These are phyloP conservation scores for Hetaerina titia DNA, from an alignment of 2,888 invertebrate species.

Conservation along the genomic window DNA sequence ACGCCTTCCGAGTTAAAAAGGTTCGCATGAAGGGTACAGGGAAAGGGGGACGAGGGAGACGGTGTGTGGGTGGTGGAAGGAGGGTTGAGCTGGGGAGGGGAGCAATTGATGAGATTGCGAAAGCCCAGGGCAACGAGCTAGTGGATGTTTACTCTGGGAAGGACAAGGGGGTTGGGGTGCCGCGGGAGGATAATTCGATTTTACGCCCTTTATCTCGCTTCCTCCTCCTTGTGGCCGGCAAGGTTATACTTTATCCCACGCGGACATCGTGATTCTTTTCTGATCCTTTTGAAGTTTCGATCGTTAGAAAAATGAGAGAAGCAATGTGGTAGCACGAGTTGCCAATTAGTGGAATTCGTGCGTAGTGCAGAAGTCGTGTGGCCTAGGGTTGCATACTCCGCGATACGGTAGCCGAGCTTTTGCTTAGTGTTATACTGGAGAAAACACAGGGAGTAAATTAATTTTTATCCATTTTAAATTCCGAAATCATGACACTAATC, in stretches of 20 bases:
- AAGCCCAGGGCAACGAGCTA: background rate
- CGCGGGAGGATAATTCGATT: conserved; percentile 5
- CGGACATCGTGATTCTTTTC: conserved; percentile 1
- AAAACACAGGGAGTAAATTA: no score
- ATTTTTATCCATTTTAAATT: no score
- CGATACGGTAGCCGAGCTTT: background rate
- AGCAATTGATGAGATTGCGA: background rate
- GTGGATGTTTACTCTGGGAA: background rate
- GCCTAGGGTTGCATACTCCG: background rate
- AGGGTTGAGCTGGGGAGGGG: background rate
- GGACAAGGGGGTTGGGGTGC: background rate
- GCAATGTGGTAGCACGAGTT: background rate
- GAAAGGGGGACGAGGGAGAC: no score
- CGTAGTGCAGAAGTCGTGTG: background rate
- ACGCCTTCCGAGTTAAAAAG: background rate
- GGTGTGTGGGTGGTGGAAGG: no score
- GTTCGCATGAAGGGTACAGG: background rate
- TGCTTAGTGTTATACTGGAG: background rate
- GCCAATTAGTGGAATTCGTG: background rate
- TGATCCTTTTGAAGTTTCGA: background rate
- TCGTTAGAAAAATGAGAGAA: background rate
- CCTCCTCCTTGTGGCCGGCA: background rate
- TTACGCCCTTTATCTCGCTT: conserved; percentile 1
- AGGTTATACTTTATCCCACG: conserved; percentile 10
- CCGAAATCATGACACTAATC: no score